Base-by-base conservation (phyloP, 1,140 invertebrate genomes). In the Brachionus rotundiformis region DNA sequence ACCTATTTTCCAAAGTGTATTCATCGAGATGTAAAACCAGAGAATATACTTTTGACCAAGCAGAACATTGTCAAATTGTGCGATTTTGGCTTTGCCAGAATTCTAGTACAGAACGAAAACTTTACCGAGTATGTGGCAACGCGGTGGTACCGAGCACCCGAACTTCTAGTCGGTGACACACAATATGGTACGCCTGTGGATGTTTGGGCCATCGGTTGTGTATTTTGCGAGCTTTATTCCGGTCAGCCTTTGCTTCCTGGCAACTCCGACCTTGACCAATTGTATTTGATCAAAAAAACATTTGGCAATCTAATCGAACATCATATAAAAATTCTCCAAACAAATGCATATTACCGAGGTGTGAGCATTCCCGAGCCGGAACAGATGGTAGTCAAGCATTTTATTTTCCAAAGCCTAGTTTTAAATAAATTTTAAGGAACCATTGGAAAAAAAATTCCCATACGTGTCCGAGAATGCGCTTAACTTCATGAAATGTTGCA, bases 71-170 rank as follows among this genome's bases (percentile, higher is more conserved):
- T 99, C 16, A 99, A 99, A 89, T 89, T 99, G 0, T 98, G 96
- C 85, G 97, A 99, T 87, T 99, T 99, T 88, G 97, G 97, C 27
- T 99, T 99, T 88, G 97, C 97, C 0, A 90, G 97, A 84, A 93
- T 97, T 90, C 90, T 99, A 83, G 76, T 79, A 4, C 76, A 79
- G 54, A 79, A 79, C 6, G 96, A 98, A 90, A 95, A 96, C 87
- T 98, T 98, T 86, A 99, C 97, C 75, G 97, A 99, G 88, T 99
- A 99, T 88, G 97, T 99, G 61, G 97, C 97, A 1, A 99, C 97
- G 5, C 90, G 97, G 27, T 99, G 96, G 96, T 99, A 99, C 88
- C 90, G 97, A 77, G 94, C 95, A 13, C 96, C 88, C 0, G 97
- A 99, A 88, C 89, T 99, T 8, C 89, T 99, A 23, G 96, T 99